Percentiles rank a stretch among this genome's conserved stretches.
Conservation (phyloP, 1,140 invertebrate genomes). For the Pseudomyrmex cubaensis region DNA sequence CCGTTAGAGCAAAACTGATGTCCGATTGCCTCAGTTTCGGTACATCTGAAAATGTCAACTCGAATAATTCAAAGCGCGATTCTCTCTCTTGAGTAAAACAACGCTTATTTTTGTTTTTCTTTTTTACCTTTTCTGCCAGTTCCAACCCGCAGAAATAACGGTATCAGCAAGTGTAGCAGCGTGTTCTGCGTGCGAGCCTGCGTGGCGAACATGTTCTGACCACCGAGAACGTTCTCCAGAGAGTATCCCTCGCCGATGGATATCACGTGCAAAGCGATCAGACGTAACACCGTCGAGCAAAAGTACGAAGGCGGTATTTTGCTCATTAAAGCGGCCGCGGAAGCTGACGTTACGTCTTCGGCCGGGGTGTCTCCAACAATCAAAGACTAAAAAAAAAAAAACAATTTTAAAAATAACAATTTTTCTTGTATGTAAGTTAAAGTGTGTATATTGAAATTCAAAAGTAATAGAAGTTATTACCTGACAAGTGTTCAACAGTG, state of each 20-base stretch:
- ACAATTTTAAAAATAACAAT: no score
- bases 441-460: not conserved
- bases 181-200: slow-evolving; percentile 97
- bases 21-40: slow-evolving; percentile 95
- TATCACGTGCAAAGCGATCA: slow-evolving; percentile 96
- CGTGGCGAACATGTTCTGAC: slow-evolving; percentile 93
- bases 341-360: slow-evolving; percentile 87
- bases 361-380: slow-evolving; percentile 93
- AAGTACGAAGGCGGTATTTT: slow-evolving; percentile 97
- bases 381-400: slow-evolving; percentile 86
- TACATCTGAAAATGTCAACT: slow-evolving; percentile 88
- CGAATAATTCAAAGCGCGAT: not conserved
- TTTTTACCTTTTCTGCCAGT: slow-evolving; percentile 94
- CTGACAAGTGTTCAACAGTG: slow-evolving; percentile 93
- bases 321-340: slow-evolving; percentile 92
- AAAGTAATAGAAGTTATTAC: slow-evolving; percentile 76
- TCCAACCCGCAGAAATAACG: slow-evolving; percentile 96
- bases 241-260: slow-evolving; percentile 93
- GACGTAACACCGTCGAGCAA: slow-evolving; percentile 97
- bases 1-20: slow-evolving; percentile 95
- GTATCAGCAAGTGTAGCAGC: slow-evolving; percentile 98
- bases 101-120: not conserved
- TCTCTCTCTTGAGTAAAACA: not conserved
- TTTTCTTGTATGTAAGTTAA: not conserved
- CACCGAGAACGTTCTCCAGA: slow-evolving; percentile 97